Evolutionary conservation across 2,797 vertebrate genomes (phyloP), one percentile per base, ranked within the genome.

Genomic region (Sebastes hubbsi): DNA sequence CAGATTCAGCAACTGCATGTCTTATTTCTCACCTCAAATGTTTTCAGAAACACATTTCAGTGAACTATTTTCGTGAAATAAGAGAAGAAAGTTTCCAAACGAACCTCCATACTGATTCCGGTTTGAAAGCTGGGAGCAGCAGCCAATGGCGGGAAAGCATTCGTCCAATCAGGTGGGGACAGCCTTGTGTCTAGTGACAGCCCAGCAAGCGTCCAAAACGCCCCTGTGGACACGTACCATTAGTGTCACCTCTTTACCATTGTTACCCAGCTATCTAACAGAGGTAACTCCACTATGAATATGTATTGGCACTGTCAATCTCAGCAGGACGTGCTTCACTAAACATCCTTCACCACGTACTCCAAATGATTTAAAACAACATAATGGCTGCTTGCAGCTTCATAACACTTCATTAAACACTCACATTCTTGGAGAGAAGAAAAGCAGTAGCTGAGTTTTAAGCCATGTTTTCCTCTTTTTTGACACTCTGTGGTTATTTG

Each of bases 401-500:
- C 63, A 20, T 38, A 34, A 65, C 22, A 66, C 72, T 59, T 49
- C 30, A 20, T 30, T 73, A 72, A 78, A 42, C 68, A 36, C 65
- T 78, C 22, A 63, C 54, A 62, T 74, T 86, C 30, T 67, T 52
- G 18, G 36, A 64, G 72, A 52, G 71, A 68, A 68, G 58, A 65
- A 68, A 74, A 58, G 14, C 61, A 20, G 61, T 10, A 42, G 30
- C 71, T 67, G 36, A n/a, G 30, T 64, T 72, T 77, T 85, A 56
- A 84, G 55, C 42, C 65, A 73, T 75, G 66, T 81, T 86, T 77
- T 73, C 70, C 67, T 56, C 29, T 56, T 25, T 69, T 55, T 49
- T 75, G 62, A 60, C 72, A 55, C 74, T 58, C 66, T 86, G 75
- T 75, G 75, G 79, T 81, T 82, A 18, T 77, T 82, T 70, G 32